A percentile compares a stretch with the other conserved stretches of the same genome.
These are phyloP conservation scores for Xanthia icteritia DNA, from an alignment of 2,888 invertebrate genomes.

Conservation along the genomic window DNA sequence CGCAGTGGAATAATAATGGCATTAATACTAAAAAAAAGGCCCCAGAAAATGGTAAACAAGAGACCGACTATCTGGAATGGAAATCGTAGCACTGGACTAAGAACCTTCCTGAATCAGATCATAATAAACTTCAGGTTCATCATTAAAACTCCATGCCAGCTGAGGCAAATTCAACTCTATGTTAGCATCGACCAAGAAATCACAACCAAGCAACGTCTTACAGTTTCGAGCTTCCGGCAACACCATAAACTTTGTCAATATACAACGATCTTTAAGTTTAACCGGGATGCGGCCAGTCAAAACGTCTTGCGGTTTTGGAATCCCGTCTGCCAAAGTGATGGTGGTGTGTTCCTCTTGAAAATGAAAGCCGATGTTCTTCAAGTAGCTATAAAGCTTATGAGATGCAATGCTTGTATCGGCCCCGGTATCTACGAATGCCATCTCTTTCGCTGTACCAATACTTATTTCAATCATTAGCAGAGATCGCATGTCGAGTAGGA, in stretches of 20 bases:
- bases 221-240: conserved; percentile 38
- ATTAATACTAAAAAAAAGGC: too few species aligned
- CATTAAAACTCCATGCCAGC: conserved; percentile 50
- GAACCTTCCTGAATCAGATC: conserved; percentile 37
- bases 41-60: not conserved
- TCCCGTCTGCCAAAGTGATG: conserved; percentile 51
- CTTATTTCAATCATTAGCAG: conserved; percentile 45
- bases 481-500: not conserved
- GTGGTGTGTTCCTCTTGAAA: conserved; percentile 40
- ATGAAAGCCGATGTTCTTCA: conserved; percentile 50
- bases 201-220: conserved; percentile 46
- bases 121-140: conserved; percentile 38
- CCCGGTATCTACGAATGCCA: conserved; percentile 40
- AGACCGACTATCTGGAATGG: not conserved
- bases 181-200: conserved; percentile 53
- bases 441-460: conserved; percentile 48
- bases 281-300: conserved; percentile 50
- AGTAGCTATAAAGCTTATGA: conserved; percentile 44
- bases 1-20: too few species aligned
- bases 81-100: not conserved
- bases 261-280: conserved; percentile 48
- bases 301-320: conserved; percentile 33
- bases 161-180: conserved; percentile 67
- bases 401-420: conserved; percentile 41
- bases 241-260: conserved; percentile 47